Conservation (phyloP, 2,888 invertebrate genomes). For the Pristionchus arcanus region DNA sequence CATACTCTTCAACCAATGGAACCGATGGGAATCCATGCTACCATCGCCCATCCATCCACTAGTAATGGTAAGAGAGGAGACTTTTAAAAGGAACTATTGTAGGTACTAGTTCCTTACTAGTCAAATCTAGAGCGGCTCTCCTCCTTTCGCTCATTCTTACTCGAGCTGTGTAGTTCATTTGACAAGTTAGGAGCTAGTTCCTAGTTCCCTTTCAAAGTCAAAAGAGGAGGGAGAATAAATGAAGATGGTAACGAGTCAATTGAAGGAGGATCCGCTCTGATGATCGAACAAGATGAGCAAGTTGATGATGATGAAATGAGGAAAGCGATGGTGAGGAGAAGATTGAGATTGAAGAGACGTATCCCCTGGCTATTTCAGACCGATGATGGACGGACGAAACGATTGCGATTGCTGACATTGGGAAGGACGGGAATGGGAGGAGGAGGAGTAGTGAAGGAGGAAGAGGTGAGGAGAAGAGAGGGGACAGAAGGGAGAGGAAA, state of each 20-base stretch:
- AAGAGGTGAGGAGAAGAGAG: background rate
- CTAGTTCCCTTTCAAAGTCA: no score
- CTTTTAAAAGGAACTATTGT: no score
- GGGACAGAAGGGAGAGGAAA: background rate
- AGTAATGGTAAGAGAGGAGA: background rate
- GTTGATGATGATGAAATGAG: constrained; percentile 10
- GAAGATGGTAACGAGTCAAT: background rate
- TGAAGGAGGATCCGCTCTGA: background rate
- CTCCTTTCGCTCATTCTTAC: no score
- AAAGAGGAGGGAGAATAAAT: background rate
- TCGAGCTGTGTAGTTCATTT: no score
- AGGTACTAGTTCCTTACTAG: no score
- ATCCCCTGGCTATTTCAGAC: background rate
- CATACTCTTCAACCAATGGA: background rate
- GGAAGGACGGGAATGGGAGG: constrained; percentile 32
- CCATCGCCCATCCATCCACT: background rate
- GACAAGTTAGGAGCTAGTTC: no score
- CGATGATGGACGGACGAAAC: constrained; percentile 34
- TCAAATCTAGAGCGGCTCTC: no score
- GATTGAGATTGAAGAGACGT: background rate
- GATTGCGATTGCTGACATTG: constrained; percentile 32
- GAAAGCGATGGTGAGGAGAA: constrained; percentile 31
- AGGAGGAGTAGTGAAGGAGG: constrained; percentile 10
- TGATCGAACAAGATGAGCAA: constrained; percentile 44
- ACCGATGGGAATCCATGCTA: background rate